These are phyloP conservation scores for Umimayanthus kanabou DNA, from an alignment of 92 coral and sea anemone genomes.

Conservation along the genomic window DNA sequence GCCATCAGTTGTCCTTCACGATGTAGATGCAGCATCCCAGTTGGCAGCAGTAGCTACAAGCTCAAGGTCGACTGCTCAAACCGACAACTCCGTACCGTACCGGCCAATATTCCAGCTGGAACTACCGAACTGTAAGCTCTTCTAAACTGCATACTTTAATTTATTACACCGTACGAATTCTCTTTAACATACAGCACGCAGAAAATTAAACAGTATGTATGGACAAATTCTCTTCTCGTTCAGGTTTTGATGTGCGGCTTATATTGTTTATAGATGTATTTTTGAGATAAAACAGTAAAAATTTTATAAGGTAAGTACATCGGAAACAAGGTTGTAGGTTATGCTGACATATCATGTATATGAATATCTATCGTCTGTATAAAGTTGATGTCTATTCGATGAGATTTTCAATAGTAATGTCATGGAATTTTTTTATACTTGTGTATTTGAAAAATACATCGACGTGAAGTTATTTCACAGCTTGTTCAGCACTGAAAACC, in stretches of 20 bases:
- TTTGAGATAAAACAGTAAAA: constrained; percentile 11
- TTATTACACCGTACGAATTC: neutral
- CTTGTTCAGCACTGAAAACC: neutral
- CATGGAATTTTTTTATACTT: neutral
- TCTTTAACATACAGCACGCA: neutral
- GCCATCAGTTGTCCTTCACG: constrained; percentile 24
- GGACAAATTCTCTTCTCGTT: neutral
- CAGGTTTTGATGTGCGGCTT: neutral
- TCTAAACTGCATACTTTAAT: neutral
- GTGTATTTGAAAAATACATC: neutral
- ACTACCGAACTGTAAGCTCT: constrained; percentile 37
- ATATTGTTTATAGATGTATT: neutral
- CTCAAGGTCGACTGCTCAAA: constrained; percentile 44
- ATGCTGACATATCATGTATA: neutral
- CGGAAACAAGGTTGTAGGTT: constrained; percentile 18
- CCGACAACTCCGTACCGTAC: constrained; percentile 18
- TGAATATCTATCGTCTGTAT: no score
- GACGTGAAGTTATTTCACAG: neutral
- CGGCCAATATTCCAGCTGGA: constrained; percentile 21
- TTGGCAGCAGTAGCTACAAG: constrained; percentile 8
- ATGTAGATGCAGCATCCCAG: constrained; percentile 8
- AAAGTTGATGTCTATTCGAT: neutral
- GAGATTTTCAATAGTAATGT: neutral
- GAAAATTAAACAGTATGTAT: neutral
- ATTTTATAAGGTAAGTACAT: neutral